Percentiles rank a stretch among this genome's conserved stretches.
Evolutionary conservation across 35 echinoderm and acorn worm species (phyloP).

Genomic region (Nesometra sesokonis): DNA sequence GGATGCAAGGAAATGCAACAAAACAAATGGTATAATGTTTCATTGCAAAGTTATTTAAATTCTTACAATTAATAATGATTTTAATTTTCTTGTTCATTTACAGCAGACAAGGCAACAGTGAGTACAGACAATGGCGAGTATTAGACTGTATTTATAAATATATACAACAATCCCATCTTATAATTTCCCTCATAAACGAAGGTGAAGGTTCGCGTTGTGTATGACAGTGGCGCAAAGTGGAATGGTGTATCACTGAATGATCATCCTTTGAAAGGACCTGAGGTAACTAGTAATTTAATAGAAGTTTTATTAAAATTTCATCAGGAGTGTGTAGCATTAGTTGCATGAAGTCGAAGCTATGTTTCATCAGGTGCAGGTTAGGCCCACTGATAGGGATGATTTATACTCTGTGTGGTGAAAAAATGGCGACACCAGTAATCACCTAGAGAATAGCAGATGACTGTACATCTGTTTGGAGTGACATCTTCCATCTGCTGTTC

Average conservation of each 20-base stretch:
- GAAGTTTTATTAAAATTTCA: neutral
- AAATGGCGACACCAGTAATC: slow-evolving; percentile 5
- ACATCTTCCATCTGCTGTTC: neutral
- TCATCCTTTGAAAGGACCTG: neutral
- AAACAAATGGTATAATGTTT: too few species aligned
- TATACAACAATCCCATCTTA: too few species aligned
- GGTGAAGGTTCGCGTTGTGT: slow-evolving; percentile 5
- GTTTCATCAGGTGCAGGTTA: slow-evolving; percentile 10
- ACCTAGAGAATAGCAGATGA: neutral
- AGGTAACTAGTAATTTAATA: neutral
- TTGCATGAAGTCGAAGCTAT: neutral
- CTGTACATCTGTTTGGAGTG: slow-evolving; percentile 7
- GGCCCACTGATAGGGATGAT: neutral
- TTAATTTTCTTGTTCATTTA: too few species aligned
- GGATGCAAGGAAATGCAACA: too few species aligned
- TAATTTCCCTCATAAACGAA: too few species aligned
- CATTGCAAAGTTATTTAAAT: too few species aligned
- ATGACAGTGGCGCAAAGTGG: neutral
- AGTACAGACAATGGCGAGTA: too few species aligned
- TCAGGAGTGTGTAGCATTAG: neutral
- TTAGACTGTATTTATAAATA: too few species aligned
- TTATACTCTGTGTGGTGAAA: slow-evolving; percentile 26
- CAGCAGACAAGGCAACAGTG: too few species aligned
- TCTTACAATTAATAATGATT: too few species aligned
- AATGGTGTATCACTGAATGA: neutral